phyloP scores from a whole-genome alignment of 2,888 invertebrate species.

The Ashinkailepas kermadecensis region DNA sequence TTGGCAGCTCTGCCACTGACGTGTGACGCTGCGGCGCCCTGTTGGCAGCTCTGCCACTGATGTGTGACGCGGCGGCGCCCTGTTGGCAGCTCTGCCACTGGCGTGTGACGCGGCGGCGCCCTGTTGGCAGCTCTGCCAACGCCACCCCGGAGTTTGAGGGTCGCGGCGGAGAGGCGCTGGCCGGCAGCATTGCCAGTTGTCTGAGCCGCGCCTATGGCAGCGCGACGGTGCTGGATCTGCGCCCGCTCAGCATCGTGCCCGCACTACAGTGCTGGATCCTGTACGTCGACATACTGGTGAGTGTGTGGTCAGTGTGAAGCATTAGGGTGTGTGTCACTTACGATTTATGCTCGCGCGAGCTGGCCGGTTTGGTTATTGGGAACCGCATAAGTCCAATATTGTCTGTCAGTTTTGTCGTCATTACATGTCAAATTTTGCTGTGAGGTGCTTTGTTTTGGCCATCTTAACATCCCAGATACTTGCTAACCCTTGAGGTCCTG shows the following conservation, averaged over 20 bases:
- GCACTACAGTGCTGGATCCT: slow-evolving; percentile 88
- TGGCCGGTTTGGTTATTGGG: too few relatives aligned
- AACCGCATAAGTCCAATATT: too few relatives aligned
- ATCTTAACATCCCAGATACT: too few relatives aligned
- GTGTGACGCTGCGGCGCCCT: too few relatives aligned
- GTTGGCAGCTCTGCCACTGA: too few relatives aligned
- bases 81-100: neutral
- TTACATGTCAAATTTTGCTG: too few relatives aligned
- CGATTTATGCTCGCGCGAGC: too few relatives aligned
- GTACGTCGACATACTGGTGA: slow-evolving; percentile 73
- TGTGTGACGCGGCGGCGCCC: neutral
- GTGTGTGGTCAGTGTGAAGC: neutral
- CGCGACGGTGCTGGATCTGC: slow-evolving; percentile 64
- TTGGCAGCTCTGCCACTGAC: too few relatives aligned
- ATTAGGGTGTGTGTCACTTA: too few relatives aligned
- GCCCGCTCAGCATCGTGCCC: slow-evolving; percentile 69
- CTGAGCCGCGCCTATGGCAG: slow-evolving; percentile 73
- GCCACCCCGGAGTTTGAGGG: slow-evolving; percentile 96
- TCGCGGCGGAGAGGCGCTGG: slow-evolving; percentile 84
- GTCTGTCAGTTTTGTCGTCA: too few relatives aligned
- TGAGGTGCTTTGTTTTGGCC: too few relatives aligned
- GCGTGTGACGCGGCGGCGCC: neutral
- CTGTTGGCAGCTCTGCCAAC: slow-evolving; percentile 73
- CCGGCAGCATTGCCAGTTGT: slow-evolving; percentile 70
- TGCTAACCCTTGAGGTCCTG: too few relatives aligned